Conservation (phyloP, 2,113 vertebrate genomes). For the Strix uralensis region DNA sequence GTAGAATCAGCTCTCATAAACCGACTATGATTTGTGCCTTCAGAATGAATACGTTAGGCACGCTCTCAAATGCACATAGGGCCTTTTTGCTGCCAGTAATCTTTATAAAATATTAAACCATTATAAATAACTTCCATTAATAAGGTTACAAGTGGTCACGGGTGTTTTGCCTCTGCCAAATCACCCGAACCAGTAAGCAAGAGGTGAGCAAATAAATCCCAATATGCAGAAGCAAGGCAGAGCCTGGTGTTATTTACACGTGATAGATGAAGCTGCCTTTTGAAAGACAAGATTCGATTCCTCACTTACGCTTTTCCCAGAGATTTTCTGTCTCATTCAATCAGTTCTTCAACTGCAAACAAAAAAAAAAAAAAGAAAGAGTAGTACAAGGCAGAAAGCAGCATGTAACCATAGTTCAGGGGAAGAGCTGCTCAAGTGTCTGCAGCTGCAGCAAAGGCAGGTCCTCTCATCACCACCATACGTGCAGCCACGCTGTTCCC, state of each 20-base stretch:
- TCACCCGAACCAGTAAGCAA: not conserved
- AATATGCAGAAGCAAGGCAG: not conserved
- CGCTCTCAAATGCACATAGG: not conserved
- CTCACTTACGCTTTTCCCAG: not conserved
- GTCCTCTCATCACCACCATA: not conserved
- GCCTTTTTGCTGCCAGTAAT: not conserved
- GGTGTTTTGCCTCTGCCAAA: not conserved
- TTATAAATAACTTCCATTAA: not conserved
- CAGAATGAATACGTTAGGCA: not conserved
- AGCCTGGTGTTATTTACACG: not conserved
- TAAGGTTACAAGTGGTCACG: not conserved
- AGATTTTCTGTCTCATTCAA: not conserved
- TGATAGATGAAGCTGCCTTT: not conserved
- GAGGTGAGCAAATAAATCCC: not conserved
- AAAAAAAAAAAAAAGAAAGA: not conserved
- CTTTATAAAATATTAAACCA: not conserved
- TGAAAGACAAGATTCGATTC: not conserved
- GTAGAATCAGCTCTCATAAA: not conserved
- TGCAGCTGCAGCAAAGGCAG: not conserved
- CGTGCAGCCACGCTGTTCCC: not conserved
- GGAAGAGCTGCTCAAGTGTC: not conserved
- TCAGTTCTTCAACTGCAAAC: constrained; percentile 28
- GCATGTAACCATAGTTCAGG: not conserved
- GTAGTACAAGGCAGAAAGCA: not conserved
- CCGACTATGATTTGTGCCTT: not conserved